A percentile compares a stretch with the other conserved stretches of the same genome.
phyloP scores from a whole-genome alignment of 2,888 invertebrate genomes.

The Polyommatus iphigenia region DNA sequence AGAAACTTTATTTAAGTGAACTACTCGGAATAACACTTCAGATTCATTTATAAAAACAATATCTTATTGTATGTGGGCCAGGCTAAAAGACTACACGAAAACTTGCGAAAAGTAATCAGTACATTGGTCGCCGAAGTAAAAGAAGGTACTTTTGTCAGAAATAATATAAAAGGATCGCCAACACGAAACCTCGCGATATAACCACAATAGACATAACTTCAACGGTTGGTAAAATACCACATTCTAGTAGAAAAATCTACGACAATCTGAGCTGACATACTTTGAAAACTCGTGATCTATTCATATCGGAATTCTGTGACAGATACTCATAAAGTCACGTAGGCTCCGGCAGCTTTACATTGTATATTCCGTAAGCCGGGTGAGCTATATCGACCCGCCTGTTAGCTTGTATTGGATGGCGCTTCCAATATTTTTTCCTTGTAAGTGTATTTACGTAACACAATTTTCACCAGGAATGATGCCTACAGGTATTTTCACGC shows the following conservation, averaged over 20 bases:
- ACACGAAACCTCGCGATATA: background rate
- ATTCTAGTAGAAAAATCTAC: background rate
- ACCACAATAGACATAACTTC: too few species aligned
- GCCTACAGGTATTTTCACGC: background rate
- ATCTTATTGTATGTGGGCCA: too few species aligned
- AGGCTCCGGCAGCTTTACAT: slow-evolving; percentile 25
- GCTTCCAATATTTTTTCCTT: slow-evolving; percentile 5
- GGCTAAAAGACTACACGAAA: too few species aligned
- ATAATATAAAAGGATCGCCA: background rate
- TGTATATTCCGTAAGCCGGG: slow-evolving; percentile 30
- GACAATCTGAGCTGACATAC: background rate
- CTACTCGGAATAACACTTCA: too few species aligned
- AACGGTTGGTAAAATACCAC: background rate
- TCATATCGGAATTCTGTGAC: slow-evolving; percentile 10
- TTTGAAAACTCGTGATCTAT: slow-evolving; percentile 12
- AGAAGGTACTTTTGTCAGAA: background rate
- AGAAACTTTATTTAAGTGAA: too few species aligned
- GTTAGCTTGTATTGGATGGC: slow-evolving; percentile 13
- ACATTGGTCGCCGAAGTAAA: background rate
- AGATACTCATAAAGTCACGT: slow-evolving; percentile 14
- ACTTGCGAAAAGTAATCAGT: background rate
- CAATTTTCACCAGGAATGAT: background rate
- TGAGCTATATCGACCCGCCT: slow-evolving; percentile 30
- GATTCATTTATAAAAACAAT: too few species aligned
- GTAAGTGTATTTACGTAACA: slow-evolving; percentile 11